Conservation (phyloP, 2,113 vertebrate genomes). For the Vulpes vulpes region DNA sequence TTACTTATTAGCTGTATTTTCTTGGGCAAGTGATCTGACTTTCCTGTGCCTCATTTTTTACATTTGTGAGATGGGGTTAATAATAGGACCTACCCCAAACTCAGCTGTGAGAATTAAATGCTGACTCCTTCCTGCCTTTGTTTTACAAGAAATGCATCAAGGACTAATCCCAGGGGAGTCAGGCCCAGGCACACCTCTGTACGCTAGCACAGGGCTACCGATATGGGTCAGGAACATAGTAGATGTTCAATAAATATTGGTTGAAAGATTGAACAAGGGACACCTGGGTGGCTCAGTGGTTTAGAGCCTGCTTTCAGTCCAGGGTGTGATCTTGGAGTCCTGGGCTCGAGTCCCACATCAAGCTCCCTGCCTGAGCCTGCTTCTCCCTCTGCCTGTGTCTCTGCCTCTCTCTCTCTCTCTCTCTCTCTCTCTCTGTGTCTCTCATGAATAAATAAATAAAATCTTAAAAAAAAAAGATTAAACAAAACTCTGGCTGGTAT, state of each 20-base stretch:
- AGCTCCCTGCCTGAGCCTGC: no score
- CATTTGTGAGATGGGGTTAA: neutral
- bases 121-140: slow-evolving; percentile 13
- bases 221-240: neutral
- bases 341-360: no score
- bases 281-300: no score
- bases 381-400: no score
- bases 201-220: neutral
- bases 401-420: no score
- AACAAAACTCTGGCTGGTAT: neutral
- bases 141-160: neutral
- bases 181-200: neutral
- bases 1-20: neutral
- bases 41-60: neutral
- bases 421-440: no score
- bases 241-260: neutral
- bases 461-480: neutral
- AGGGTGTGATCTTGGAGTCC: no score
- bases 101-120: slow-evolving; percentile 19
- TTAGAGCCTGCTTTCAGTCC: no score
- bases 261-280: neutral
- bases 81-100: neutral
- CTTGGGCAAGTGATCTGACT: neutral
- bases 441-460: no score
- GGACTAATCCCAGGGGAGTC: neutral